Base-by-base conservation (phyloP, 2,113 vertebrate species). In the Apodemus sylvaticus region DNA sequence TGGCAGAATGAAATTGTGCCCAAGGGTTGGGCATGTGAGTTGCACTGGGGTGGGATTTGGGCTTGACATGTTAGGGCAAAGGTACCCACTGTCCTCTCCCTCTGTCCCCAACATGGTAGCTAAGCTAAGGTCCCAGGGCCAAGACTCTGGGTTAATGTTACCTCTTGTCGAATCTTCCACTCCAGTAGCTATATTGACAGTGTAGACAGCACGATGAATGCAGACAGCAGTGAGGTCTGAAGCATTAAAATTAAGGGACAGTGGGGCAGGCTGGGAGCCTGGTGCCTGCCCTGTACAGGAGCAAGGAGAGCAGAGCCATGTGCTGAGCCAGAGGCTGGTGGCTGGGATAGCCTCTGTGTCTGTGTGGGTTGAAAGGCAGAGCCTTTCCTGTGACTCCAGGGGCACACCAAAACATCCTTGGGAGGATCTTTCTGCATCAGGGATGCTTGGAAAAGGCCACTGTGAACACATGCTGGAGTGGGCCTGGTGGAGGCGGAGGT, bases 111-210 rank as follows among this genome's bases (percentile, higher is more conserved):
- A 34, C 16, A 0, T 1, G 11, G 86, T 11, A 10, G 90, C 64
- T 79, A 77, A 10, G 90, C 64, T 79, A 77, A 87, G 90, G 90
- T 77, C 64, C 76, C 81, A 26, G 82, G 78, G 91, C 93, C 94
- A 62, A 62, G 81, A 96, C 93, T 98, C 76, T 70, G 97, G 97
- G 98, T 98, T 98, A 96, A 98, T 98, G 97, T 98, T 94, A 93
- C 93, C 97, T 96, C 97, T 97, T 97, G 98, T 98, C 97, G 96
- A 94, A 98, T 98, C 98, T 98, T 96, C 97, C 91, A 93, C 98
- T 99, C 99, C 98, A 98, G 98, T 98, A 98, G 96, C 97, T 62
- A 74, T 98, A 98, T 98, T 94, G 98, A 98, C 98, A 98, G 95
- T 48, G 90, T 97, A 97, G 98, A 98, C 98, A 97, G 98, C 98